phyloP scores from a whole-genome alignment of 2,113 vertebrate species.

The Bostrychus sinensis region DNA sequence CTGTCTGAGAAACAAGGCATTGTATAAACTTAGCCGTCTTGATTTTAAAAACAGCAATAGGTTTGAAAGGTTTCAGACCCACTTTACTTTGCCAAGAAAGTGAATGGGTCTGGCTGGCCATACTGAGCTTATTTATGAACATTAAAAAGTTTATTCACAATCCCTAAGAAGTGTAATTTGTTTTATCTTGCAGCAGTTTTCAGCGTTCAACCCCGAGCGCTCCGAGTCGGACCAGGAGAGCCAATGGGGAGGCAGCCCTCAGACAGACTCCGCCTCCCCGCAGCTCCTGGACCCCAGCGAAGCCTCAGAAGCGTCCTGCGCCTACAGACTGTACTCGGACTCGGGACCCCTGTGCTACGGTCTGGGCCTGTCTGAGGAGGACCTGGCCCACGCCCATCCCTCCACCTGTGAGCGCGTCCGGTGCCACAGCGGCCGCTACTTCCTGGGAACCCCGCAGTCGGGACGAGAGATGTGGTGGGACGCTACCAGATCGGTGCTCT shows the following conservation, averaged over 20 bases:
- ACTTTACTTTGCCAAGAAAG: too few relatives aligned
- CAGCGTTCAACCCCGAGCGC: conserved; percentile 94
- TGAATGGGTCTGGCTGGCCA: too few relatives aligned
- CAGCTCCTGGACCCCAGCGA: conserved; percentile 89
- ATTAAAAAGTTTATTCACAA: too few relatives aligned
- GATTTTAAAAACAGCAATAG: too few relatives aligned
- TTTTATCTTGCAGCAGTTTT: conserved; percentile 80
- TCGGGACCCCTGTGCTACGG: conserved; percentile 89
- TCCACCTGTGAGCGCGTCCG: conserved; percentile 90
- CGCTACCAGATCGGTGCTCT: conserved; percentile 85
- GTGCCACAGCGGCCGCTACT: conserved; percentile 95
- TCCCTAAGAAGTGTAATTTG: not conserved
- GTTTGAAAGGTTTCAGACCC: too few relatives aligned
- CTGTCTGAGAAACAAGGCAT: too few relatives aligned
- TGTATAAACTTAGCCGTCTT: too few relatives aligned
- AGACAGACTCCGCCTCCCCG: conserved; percentile 92
- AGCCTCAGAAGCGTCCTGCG: conserved; percentile 88
- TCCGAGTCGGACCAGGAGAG: conserved; percentile 97
- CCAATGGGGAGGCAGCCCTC: conserved; percentile 96
- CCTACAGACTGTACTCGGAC: conserved; percentile 91
- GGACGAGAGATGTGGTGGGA: conserved; percentile 97
- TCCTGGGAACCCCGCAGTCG: conserved; percentile 89
- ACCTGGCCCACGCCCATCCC: conserved; percentile 80
- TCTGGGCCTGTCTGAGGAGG: conserved; percentile 86
- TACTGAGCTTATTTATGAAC: too few relatives aligned